Evolutionary conservation across 1,140 invertebrate genomes (phyloP), one percentile per base, ranked within the genome.

Genomic region (Chymomyza costata): DNA sequence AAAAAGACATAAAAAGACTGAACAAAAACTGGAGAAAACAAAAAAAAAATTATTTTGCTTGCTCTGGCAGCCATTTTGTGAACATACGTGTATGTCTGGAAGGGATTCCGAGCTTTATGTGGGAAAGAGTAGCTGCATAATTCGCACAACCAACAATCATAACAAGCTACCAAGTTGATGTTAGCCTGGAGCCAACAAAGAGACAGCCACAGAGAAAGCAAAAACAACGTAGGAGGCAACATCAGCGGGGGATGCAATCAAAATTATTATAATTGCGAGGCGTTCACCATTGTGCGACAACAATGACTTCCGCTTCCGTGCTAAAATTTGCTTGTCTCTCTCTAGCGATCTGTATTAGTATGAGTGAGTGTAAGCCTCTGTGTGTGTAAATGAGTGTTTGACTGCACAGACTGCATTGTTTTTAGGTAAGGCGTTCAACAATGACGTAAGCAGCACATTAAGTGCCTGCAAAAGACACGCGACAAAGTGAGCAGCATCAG

Each of bases 281-380:
- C 78, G 70, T 78, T 82, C 70, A 67, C 78, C 78, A 82, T 82
- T 82, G 78, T 82, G 67, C 70, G 76, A 70, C 70, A 82, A 82
- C 78, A 82, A 82, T 82, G 78, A 82, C 78, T 82, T 82, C 78
- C 78, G 78, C 78, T 82, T 82, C 78, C 78, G 78, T 65, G 76
- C 70, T 65, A 65, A 71, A 76, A 82, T 82, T 81, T 51, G 67
- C 64, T 52, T 52, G 61, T 66, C 60, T 55, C 16, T 49, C 44
- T 34, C 31, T 34, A 19, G 28, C 34, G 30, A 14, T 34, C 30
- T 38, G 30, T 49, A 25, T 39, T 37, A n/a, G n/a, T n/a, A n/a
- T n/a, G n/a, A n/a, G n/a, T n/a, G n/a, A n/a, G n/a, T n/a, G n/a
- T n/a, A n/a, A n/a, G n/a, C 7, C 10, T 14, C 21, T 44, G 38